phyloP scores from a whole-genome alignment of 2,113 vertebrate species.

The Vireo altiloquus region DNA sequence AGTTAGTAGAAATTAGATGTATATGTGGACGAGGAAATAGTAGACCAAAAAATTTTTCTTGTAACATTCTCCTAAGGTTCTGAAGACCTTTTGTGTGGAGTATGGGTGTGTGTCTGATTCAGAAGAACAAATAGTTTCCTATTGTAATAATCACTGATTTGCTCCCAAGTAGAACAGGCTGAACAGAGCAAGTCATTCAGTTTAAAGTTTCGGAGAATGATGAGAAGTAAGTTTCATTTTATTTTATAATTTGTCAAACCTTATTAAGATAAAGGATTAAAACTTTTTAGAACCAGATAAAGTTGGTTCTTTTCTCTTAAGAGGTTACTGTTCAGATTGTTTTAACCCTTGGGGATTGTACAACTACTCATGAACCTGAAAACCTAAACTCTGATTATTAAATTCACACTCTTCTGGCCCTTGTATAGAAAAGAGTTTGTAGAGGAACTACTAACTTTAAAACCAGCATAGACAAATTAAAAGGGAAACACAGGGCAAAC shows the following conservation, averaged over 20 bases:
- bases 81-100: background rate
- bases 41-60: background rate
- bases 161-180: background rate
- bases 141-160: background rate
- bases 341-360: background rate
- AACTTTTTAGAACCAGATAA: background rate
- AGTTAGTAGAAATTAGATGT: background rate
- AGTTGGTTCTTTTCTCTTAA: background rate
- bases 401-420: background rate
- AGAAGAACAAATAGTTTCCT: background rate
- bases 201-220: background rate
- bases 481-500: slow-evolving; percentile 12
- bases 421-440: background rate
- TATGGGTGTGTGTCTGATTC: background rate
- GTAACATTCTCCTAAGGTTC: background rate
- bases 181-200: background rate
- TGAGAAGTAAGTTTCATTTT: background rate
- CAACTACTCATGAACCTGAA: background rate
- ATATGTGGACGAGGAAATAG: background rate
- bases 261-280: background rate
- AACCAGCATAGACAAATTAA: background rate
- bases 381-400: background rate
- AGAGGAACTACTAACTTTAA: background rate
- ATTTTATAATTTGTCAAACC: background rate
- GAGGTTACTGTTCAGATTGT: background rate